Percentiles rank a stretch among this genome's conserved stretches.
phyloP scores from a whole-genome alignment of 92 coral and sea anemone genomes.

The Diadumene lineata region DNA sequence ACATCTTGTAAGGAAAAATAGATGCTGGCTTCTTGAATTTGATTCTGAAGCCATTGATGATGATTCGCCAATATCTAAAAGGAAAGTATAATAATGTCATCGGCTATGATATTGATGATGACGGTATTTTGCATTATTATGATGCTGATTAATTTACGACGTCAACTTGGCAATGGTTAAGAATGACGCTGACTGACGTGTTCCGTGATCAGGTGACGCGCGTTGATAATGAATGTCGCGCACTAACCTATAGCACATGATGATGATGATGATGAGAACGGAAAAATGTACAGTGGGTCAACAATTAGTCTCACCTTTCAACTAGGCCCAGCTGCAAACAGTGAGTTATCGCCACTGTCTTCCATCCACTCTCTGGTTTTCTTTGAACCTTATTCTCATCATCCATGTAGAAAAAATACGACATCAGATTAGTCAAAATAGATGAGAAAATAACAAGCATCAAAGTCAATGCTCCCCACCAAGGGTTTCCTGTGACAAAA shows the following conservation, averaged over 20 bases:
- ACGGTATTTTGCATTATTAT: not conserved
- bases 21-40: slow-evolving; percentile 44
- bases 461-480: slow-evolving; percentile 72
- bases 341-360: slow-evolving; percentile 44
- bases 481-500: slow-evolving; percentile 41
- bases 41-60: slow-evolving; percentile 56
- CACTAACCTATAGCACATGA: not conserved
- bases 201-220: too few relatives aligned
- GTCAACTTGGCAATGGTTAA: not conserved
- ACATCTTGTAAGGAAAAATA: slow-evolving; percentile 52
- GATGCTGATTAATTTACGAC: too few relatives aligned
- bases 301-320: slow-evolving; percentile 56
- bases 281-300: not conserved
- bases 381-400: slow-evolving; percentile 41
- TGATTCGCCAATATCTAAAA: slow-evolving; percentile 76
- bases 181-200: not conserved
- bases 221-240: too few relatives aligned
- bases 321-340: slow-evolving; percentile 64
- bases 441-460: slow-evolving; percentile 63
- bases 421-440: slow-evolving; percentile 57
- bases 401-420: slow-evolving; percentile 80
- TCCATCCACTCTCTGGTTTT: slow-evolving; percentile 76
- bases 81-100: not conserved
- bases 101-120: not conserved
- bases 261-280: not conserved